Base-by-base conservation (phyloP, 2,797 vertebrate species). In the Pantherophis alleghaniensis region DNA sequence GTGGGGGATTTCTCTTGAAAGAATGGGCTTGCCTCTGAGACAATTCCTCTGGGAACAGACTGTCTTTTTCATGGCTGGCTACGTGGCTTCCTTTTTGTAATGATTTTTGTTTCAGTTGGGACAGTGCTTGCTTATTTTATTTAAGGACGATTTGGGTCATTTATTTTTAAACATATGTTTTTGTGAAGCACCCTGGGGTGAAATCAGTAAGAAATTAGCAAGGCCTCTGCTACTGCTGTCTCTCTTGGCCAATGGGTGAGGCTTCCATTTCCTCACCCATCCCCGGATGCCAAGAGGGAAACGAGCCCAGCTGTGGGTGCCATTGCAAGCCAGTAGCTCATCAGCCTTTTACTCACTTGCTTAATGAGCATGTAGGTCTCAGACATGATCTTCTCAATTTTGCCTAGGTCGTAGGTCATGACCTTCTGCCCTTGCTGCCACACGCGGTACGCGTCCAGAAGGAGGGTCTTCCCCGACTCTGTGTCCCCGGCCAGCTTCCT, bases 351-450 rank as follows among this genome's bases (percentile, higher is more conserved):
- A 3, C 95, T 94, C 96, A 99, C 99, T 98, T 99, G 99, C 96
- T 99, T 99, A 94, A 99, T 99, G 95, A 99, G 98, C 99, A 99
- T 99, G 96, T 99, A 99, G 0, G 99, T 99, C 98, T 99, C 99
- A 0, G 99, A 99, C 99, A 99, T 99, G 97, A 99, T 99, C 97
- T 98, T 99, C 97, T 99, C 99, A 14, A 99, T 99, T 96, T 98
- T 98, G 22, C 98, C 98, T 92, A 99, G 97, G 97, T 99, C 99
- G 0, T 99, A 99, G 93, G 99, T 98, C 98, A 99, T 98, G 22
- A 99, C 98, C 94, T 99, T 99, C 97, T 99, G 99, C 37, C 99
- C 99, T 91, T 99, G 99, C 97, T 99, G 99, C 99, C 99, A 99
- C 32, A 99, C 99, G 1, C 99, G 98, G 95, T 99, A 99, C 5